Conservation (phyloP, 2,888 invertebrate species). For the Netelia fuscicornis region DNA sequence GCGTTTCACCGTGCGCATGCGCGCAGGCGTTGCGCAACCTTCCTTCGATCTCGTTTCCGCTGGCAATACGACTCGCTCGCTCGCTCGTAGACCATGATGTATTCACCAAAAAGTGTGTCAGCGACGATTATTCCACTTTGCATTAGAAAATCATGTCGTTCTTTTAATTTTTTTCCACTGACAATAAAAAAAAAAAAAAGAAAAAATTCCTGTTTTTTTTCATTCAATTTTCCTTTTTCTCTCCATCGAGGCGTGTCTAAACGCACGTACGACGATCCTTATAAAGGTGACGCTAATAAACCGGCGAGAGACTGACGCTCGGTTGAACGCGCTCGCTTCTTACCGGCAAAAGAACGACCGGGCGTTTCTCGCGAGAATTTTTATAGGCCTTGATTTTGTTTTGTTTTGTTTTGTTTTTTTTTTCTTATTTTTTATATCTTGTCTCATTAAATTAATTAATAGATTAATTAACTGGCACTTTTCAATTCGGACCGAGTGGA, state of each 20-base stretch:
- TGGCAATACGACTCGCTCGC: neutral
- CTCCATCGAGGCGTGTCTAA: neutral
- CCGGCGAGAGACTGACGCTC: slow-evolving; percentile 24
- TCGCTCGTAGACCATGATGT: slow-evolving; percentile 8
- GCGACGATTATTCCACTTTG: slow-evolving; percentile 48
- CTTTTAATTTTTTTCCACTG: neutral
- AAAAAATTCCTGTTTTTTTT: neutral
- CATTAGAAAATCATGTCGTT: slow-evolving; percentile 34
- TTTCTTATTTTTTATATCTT: neutral
- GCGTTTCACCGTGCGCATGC: neutral
- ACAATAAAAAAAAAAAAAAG: neutral
- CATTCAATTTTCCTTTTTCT: neutral
- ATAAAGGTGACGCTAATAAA: slow-evolving; percentile 53
- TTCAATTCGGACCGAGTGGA: neutral
- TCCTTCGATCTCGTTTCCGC: neutral
- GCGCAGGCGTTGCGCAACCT: neutral
- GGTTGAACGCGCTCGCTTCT: neutral
- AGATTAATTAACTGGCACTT: neutral
- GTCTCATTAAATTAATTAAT: neutral
- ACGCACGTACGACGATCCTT: slow-evolving; percentile 34
- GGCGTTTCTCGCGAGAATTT: neutral
- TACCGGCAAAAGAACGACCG: neutral
- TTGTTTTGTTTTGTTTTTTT: neutral
- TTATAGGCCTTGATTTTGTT: slow-evolving; percentile 13
- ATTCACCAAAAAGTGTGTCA: slow-evolving; percentile 49